Percentiles rank a stretch among this genome's conserved stretches.
These are phyloP conservation scores for Mythimna vitellina DNA, from an alignment of 2,888 invertebrate species.

Conservation along the genomic window DNA sequence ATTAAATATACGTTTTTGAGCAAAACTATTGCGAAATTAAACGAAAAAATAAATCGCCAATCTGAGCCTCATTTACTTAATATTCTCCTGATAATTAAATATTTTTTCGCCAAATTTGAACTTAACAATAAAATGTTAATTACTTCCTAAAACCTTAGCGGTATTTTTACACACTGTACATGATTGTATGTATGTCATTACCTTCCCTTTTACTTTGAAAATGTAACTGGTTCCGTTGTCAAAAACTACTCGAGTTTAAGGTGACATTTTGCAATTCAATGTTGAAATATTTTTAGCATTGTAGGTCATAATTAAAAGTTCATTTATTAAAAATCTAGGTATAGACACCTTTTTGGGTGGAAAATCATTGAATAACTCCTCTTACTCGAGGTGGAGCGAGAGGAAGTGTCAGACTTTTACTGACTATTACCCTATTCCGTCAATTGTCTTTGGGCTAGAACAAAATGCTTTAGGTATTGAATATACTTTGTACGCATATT, in stretches of 20 bases:
- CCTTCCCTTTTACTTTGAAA: constrained; percentile 56
- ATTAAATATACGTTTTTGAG: too few relatives aligned
- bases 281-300: constrained; percentile 35
- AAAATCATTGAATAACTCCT: too few relatives aligned
- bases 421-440: background rate
- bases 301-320: constrained; percentile 15
- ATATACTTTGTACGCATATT: too few relatives aligned
- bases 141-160: constrained; percentile 1
- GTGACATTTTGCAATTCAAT: constrained; percentile 32
- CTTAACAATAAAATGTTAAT: background rate
- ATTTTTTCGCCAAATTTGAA: background rate
- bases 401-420: background rate
- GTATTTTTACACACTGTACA: constrained; percentile 10
- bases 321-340: too few relatives aligned
- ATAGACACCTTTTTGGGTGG: too few relatives aligned
- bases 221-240: constrained; percentile 37
- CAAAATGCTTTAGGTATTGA: too few relatives aligned
- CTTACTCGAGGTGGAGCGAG: background rate
- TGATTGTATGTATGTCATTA: constrained; percentile 53
- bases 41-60: too few relatives aligned
- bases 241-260: constrained; percentile 41
- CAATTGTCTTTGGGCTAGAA: too few relatives aligned
- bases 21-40: too few relatives aligned
- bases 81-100: too few relatives aligned
- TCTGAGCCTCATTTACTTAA: background rate